Conservation (phyloP, 1,140 invertebrate genomes). For the Aphaenogaster ashmeadi region DNA sequence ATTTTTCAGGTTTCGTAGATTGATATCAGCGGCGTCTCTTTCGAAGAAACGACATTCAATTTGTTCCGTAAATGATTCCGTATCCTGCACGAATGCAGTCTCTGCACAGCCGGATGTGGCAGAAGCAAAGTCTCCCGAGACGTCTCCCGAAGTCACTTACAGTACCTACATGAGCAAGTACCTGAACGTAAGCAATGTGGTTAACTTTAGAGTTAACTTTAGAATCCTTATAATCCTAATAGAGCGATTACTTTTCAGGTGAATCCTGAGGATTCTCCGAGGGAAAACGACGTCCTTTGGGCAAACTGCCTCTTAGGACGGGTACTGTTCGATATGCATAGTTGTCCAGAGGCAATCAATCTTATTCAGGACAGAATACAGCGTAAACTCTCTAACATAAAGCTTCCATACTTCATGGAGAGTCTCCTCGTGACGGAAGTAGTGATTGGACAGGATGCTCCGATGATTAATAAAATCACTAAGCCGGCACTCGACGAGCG, state of each 20-base stretch:
- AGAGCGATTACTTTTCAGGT: neutral
- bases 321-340: conserved; percentile 92
- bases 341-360: conserved; percentile 89
- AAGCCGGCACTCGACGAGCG: conserved; percentile 93
- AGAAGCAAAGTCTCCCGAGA: conserved; percentile 79
- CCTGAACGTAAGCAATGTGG: conserved; percentile 76
- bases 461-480: conserved; percentile 92
- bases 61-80: conserved; percentile 76
- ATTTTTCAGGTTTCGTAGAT: conserved; percentile 83
- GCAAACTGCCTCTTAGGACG: conserved; percentile 93
- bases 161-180: conserved; percentile 84
- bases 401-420: conserved; percentile 96
- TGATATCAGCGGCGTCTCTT: conserved; percentile 79
- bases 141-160: conserved; percentile 80
- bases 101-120: conserved; percentile 46
- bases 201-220: neutral
- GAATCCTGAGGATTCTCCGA: conserved; percentile 41
- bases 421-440: conserved; percentile 93
- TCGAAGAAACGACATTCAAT: conserved; percentile 77
- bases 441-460: conserved; percentile 92
- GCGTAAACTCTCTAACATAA: conserved; percentile 95
- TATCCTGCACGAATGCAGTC: neutral
- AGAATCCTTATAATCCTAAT: neutral
- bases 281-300: conserved; percentile 88
- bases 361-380: conserved; percentile 93